Percentiles rank a stretch among this genome's conserved stretches.
Evolutionary conservation across 2,888 invertebrate species (phyloP).

Genomic region (Catocala nupta): DNA sequence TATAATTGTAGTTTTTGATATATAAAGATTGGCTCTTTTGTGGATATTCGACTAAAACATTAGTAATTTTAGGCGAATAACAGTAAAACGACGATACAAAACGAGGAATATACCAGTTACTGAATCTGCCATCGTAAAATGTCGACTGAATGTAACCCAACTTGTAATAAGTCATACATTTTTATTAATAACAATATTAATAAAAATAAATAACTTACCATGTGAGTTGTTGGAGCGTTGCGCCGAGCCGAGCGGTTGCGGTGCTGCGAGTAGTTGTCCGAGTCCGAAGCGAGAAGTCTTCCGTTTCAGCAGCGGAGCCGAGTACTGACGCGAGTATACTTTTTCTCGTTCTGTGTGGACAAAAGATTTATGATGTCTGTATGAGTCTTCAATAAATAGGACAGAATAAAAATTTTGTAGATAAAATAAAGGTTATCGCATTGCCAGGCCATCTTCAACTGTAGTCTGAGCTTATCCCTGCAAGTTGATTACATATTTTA

Average conservation of each 20-base stretch:
- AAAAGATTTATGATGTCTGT: not conserved
- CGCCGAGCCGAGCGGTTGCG: slow-evolving; percentile 57
- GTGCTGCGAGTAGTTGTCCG: slow-evolving; percentile 90
- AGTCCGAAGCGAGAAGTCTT: slow-evolving; percentile 97
- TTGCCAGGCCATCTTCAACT: no score
- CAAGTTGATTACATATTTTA: no score
- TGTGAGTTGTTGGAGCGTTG: slow-evolving; percentile 48
- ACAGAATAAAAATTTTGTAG: no score
- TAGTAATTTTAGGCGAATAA: not conserved
- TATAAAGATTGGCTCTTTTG: no score
- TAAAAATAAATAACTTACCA: slow-evolving; percentile 46
- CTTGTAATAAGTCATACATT: no score
- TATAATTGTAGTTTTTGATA: no score
- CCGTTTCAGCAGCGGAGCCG: slow-evolving; percentile 97
- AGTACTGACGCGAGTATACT: slow-evolving; percentile 96
- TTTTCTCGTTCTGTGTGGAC: slow-evolving; percentile 91
- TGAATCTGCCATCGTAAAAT: not conserved
- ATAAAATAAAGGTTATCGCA: no score
- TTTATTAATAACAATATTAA: not conserved
- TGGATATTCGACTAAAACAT: no score
- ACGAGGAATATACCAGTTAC: not conserved
- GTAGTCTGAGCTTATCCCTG: no score
- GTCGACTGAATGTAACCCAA: not conserved
- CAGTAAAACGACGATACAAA: not conserved
- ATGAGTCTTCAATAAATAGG: no score